Percentiles rank a stretch among this genome's conserved stretches.
These are phyloP conservation scores for Pectinophora gossypiella DNA, from an alignment of 1,140 invertebrate species.

Conservation along the genomic window DNA sequence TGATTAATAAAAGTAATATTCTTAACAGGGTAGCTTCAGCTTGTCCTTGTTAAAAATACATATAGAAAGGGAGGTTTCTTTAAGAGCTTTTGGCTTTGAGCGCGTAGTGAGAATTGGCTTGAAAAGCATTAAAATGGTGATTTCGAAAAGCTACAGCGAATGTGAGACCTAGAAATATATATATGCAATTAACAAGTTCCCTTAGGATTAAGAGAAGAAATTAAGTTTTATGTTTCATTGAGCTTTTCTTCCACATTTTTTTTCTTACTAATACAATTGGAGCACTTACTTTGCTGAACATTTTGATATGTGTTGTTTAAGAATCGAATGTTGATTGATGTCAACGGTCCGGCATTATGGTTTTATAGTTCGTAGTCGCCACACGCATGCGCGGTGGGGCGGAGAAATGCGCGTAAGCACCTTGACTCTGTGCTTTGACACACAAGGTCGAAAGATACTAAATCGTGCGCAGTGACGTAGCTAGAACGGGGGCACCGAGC, in stretches of 20 bases:
- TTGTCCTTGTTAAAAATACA: not conserved
- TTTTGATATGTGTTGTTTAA: slow-evolving; percentile 43
- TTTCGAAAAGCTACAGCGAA: too few species aligned
- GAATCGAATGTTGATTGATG: slow-evolving; percentile 48
- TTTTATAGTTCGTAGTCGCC: slow-evolving; percentile 50
- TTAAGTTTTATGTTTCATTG: too few species aligned
- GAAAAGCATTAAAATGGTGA: too few species aligned
- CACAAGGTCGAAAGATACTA: slow-evolving; percentile 52
- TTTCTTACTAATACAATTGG: not conserved
- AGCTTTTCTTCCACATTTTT: too few species aligned
- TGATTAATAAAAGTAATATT: not conserved
- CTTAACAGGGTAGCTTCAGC: not conserved
- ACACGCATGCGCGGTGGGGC: slow-evolving; percentile 30
- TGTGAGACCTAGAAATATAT: too few species aligned
- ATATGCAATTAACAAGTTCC: too few species aligned
- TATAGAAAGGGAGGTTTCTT: too few species aligned
- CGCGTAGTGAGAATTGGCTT: too few species aligned
- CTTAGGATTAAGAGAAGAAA: too few species aligned
- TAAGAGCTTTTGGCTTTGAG: too few species aligned
- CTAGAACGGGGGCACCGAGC: too few species aligned
- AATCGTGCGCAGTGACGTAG: too few species aligned
- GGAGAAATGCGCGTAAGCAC: slow-evolving; percentile 48
- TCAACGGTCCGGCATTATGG: slow-evolving; percentile 42
- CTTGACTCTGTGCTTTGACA: slow-evolving; percentile 55
- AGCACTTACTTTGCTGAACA: slow-evolving; percentile 60